Conservation (phyloP, 2,797 vertebrate genomes). For the Leucoraja ocellata region DNA sequence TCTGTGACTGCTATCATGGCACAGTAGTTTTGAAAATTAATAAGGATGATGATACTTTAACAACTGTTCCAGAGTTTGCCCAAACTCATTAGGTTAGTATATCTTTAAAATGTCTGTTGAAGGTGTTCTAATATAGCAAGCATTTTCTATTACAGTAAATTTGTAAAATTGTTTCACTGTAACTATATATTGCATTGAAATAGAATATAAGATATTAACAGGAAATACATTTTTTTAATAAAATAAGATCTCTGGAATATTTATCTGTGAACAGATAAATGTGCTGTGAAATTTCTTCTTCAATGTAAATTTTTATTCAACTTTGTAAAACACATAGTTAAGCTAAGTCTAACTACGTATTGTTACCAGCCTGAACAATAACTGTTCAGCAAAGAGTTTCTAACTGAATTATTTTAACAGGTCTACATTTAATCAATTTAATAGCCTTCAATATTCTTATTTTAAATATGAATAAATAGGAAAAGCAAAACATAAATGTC, state of each 20-base stretch:
- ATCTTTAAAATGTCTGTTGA: constrained; percentile 90
- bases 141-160: constrained; percentile 56
- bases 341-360: background rate
- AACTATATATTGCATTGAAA: background rate
- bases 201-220: background rate
- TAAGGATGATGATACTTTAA: constrained; percentile 99
- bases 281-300: background rate
- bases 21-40: constrained; percentile 98
- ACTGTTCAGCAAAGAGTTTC: background rate
- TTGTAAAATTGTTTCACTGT: constrained; percentile 11
- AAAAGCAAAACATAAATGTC: background rate
- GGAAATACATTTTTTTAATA: background rate
- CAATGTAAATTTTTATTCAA: background rate
- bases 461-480: background rate
- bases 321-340: background rate
- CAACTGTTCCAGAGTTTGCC: constrained; percentile 98
- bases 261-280: background rate
- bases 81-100: constrained; percentile 97
- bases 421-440: background rate
- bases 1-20: constrained; percentile 97
- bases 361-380: constrained; percentile 4
- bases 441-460: background rate
- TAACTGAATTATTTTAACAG: constrained; percentile 5
- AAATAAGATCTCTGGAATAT: background rate
- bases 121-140: constrained; percentile 77